These are phyloP conservation scores for Sylvietta virens DNA, from an alignment of 2,113 vertebrate genomes.

Conservation along the genomic window DNA sequence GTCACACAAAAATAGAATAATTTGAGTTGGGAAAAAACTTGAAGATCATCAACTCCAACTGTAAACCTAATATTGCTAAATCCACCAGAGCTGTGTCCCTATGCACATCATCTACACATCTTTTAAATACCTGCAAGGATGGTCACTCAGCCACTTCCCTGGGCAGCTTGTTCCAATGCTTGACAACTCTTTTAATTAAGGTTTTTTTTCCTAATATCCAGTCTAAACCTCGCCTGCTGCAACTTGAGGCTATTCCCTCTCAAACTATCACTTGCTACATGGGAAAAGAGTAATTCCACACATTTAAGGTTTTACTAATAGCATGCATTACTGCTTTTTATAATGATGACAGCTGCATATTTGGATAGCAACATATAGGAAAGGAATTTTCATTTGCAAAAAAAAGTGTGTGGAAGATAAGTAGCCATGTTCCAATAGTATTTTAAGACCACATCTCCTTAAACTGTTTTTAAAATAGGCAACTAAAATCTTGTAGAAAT, in stretches of 20 bases:
- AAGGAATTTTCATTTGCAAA: neutral
- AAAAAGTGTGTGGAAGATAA: neutral
- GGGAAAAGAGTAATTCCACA: neutral
- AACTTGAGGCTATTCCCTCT: neutral
- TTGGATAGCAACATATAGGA: neutral
- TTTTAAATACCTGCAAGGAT: neutral
- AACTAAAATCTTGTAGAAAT: neutral
- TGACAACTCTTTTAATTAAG: neutral
- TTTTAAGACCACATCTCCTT: neutral
- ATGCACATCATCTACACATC: rapidly evolving
- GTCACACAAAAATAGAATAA: neutral
- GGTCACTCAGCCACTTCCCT: neutral
- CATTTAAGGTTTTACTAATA: neutral
- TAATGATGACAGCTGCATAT: neutral
- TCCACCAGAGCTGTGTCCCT: neutral
- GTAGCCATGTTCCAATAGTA: neutral
- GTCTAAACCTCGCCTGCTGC: neutral
- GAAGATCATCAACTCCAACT: neutral
- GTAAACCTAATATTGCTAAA: neutral
- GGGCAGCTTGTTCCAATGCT: neutral
- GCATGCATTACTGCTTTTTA: neutral
- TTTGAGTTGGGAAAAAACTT: neutral
- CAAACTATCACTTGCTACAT: neutral
- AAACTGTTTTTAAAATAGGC: neutral
- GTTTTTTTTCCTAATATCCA: neutral